Percentiles rank a stretch among this genome's conserved stretches.
These are phyloP conservation scores for Amblyopsis hoosieri DNA, from an alignment of 2,797 vertebrate genomes.

Conservation along the genomic window DNA sequence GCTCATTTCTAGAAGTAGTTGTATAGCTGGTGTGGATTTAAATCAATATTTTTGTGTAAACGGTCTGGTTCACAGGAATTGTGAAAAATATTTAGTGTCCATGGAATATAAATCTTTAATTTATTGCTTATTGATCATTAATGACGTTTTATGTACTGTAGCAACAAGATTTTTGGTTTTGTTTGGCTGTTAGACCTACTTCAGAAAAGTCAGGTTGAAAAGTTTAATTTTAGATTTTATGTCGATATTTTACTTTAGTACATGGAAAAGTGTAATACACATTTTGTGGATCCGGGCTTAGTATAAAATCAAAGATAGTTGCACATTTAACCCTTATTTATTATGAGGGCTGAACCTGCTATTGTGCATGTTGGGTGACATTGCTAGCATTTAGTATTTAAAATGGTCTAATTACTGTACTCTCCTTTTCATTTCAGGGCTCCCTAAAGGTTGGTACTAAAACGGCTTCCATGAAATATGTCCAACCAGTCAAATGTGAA, in stretches of 20 bases:
- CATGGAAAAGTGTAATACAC: slow-evolving; percentile 25
- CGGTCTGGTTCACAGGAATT: no score
- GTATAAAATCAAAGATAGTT: slow-evolving; percentile 33
- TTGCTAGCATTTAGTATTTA: slow-evolving; percentile 34
- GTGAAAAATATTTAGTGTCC: no score
- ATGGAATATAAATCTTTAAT: no score
- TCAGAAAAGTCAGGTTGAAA: no score
- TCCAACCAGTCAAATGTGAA: slow-evolving; percentile 68
- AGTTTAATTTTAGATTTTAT: background rate
- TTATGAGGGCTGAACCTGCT: slow-evolving; percentile 55
- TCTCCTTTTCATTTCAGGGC: slow-evolving; percentile 72
- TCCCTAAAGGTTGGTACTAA: slow-evolving; percentile 83
- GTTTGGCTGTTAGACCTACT: no score
- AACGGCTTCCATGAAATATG: slow-evolving; percentile 77
- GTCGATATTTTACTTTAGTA: slow-evolving; percentile 25
- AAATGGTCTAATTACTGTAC: slow-evolving; percentile 26
- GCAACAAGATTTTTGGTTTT: no score
- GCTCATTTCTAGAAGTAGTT: no score
- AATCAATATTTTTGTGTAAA: background rate
- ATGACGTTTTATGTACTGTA: no score
- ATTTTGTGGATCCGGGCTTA: slow-evolving; percentile 32
- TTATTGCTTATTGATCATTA: no score
- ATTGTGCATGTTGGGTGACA: slow-evolving; percentile 70
- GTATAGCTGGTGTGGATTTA: slow-evolving; percentile 1
- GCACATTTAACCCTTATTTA: slow-evolving; percentile 52